Evolutionary conservation across 2,113 vertebrate genomes (phyloP), one percentile per base, ranked within the genome.

Genomic region (Sinocyclocheilus rhinocerous): DNA sequence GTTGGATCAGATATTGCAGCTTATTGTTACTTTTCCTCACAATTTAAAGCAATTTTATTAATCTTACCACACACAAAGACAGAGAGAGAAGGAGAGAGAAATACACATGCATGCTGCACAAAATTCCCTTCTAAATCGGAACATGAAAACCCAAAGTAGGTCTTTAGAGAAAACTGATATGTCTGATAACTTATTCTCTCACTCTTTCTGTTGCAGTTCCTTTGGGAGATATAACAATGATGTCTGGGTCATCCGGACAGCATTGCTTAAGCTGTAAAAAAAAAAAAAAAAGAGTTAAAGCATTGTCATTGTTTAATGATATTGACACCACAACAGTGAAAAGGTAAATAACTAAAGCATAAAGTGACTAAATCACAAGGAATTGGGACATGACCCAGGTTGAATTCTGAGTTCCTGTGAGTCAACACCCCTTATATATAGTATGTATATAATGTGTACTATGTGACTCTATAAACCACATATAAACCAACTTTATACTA

Each of bases 221-320:
- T 42, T 70, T 76, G 73, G 61, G 45, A 85, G 45, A 55, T 15
- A 22, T 36, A 39, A 69, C 84, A 85, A 85, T 85, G 33, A 85
- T n/a, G 84, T 85, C 84, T 85, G 84, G 84, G 76, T 79, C 76
- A 79, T 50, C 20, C 13, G 4, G 10, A 76, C 24, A 65, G 57
- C 24, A 48, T 22, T 48, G 24, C 57, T 50, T 26, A 67, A 85
- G 48, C 42, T 15, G 8, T 33, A 61, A 33, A 75, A 29, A 6
- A 55, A 45, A 61, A 33, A 75, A 29, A 6, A 55, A 45, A 0
- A 55, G 16, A 59, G 26, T 84, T 55, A 8, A 84, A 26, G 48
- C 81, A 9, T n/a, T 67, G 69, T 59, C 69, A n/a, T 36, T 79
- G 29, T 55, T 59, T 50, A 69, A 48, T 50, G 57, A 85, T 26